Percentiles rank a stretch among this genome's conserved stretches.
These are phyloP conservation scores for Graphium colonna DNA, from an alignment of 2,888 invertebrate genomes.

Conservation along the genomic window DNA sequence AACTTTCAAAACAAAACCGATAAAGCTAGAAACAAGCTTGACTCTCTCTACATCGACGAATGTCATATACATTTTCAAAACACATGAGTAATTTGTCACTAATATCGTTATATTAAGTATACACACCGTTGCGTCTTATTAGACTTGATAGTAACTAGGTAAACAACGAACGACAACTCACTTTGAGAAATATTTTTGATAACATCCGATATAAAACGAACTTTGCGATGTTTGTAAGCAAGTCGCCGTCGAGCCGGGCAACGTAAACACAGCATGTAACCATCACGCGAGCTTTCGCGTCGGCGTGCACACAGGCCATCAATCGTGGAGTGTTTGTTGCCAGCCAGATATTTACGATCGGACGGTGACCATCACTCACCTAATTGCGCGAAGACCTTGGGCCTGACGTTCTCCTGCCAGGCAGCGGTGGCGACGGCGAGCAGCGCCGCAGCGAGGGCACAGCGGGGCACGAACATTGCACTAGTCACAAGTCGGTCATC, in stretches of 20 bases:
- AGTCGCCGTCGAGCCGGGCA: constrained; percentile 68
- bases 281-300: constrained; percentile 22
- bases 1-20: neutral
- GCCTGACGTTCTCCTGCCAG: constrained; percentile 95
- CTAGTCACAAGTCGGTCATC: constrained; percentile 76
- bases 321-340: constrained; percentile 21
- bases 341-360: constrained; percentile 22
- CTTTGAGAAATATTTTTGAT: constrained; percentile 1
- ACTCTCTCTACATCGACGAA: neutral
- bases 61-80: too few species aligned
- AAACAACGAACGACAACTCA: neutral
- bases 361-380: constrained; percentile 82
- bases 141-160: neutral
- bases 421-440: constrained; percentile 81
- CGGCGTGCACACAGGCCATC: constrained; percentile 33
- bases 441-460: constrained; percentile 75
- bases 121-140: neutral
- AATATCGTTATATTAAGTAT: too few species aligned
- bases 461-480: constrained; percentile 76
- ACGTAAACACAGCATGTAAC: constrained; percentile 60
- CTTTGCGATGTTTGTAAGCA: constrained; percentile 63
- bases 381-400: constrained; percentile 95
- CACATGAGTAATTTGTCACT: too few species aligned
- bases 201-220: constrained; percentile 29
- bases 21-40: neutral